Conservation (phyloP, 2,888 invertebrate genomes). For the Operophtera brumata region DNA sequence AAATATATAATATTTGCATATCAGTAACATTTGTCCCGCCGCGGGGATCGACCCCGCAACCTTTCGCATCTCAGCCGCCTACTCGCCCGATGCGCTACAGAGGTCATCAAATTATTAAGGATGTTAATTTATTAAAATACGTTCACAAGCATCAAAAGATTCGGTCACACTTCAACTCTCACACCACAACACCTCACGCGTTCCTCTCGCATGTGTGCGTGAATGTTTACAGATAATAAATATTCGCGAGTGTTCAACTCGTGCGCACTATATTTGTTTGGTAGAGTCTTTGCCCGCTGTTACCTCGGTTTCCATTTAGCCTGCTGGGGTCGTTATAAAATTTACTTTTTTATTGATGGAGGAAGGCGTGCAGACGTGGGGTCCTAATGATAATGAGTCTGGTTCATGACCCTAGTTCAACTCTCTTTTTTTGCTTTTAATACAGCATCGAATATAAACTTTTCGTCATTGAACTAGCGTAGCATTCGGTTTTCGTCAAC, state of each 20-base stretch:
- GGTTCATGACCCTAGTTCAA: slow-evolving; percentile 5
- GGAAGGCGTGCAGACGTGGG: slow-evolving; percentile 10
- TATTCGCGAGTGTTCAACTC: slow-evolving; percentile 73
- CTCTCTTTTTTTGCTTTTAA: neutral
- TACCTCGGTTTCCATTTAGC: slow-evolving; percentile 43
- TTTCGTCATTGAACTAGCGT: neutral
- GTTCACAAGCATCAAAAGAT: slow-evolving; percentile 32
- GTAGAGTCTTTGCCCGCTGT: slow-evolving; percentile 52
- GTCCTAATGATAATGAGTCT: slow-evolving; percentile 9
- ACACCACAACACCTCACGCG: slow-evolving; percentile 37
- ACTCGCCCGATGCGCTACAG: too few relatives aligned
- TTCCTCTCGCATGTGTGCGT: slow-evolving; percentile 40
- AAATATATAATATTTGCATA: too few relatives aligned
- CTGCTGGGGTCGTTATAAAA: slow-evolving; percentile 33
- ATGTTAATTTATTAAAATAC: neutral
- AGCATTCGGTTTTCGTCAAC: neutral
- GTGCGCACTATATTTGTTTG: slow-evolving; percentile 67
- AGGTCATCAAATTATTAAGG: slow-evolving; percentile 1
- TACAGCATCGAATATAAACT: neutral
- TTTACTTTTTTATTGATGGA: slow-evolving; percentile 21
- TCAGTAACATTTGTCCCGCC: too few relatives aligned
- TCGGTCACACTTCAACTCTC: slow-evolving; percentile 34
- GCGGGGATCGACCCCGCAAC: too few relatives aligned
- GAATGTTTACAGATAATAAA: slow-evolving; percentile 71
- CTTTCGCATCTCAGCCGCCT: too few relatives aligned